phyloP scores from a whole-genome alignment of 2,113 vertebrate genomes.

The Orthonyx spaldingii region DNA sequence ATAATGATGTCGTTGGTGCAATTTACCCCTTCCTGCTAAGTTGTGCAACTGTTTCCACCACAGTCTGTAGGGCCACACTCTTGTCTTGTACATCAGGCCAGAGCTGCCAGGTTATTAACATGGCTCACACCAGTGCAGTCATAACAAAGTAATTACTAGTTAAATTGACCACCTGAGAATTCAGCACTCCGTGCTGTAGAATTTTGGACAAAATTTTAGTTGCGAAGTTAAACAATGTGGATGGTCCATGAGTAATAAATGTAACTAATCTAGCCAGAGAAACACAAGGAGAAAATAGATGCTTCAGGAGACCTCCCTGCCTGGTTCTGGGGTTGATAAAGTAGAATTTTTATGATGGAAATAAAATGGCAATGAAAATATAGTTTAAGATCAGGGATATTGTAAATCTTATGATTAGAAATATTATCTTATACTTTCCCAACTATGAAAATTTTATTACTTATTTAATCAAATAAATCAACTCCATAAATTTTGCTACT shows the following conservation, averaged over 20 bases:
- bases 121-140: background rate
- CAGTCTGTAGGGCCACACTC: background rate
- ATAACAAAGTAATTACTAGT: background rate
- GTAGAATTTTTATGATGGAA: conserved; percentile 7
- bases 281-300: background rate
- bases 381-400: background rate
- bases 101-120: background rate
- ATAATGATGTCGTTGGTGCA: background rate
- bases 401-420: conserved; percentile 7
- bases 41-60: background rate
- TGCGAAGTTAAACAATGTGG: conserved; percentile 1
- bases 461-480: conserved; percentile 48
- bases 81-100: background rate
- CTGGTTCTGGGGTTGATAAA: background rate
- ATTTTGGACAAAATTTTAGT: background rate
- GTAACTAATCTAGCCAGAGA: background rate
- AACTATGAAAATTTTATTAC: conserved; percentile 38
- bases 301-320: background rate
- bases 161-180: background rate
- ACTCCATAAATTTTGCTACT: background rate
- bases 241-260: background rate
- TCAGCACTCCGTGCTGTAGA: background rate
- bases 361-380: conserved; percentile 49
- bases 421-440: conserved; percentile 36
- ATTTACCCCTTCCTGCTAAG: conserved; percentile 43